Conservation (phyloP, 1,140 invertebrate genomes). For the Caligus rogercresseyi region DNA sequence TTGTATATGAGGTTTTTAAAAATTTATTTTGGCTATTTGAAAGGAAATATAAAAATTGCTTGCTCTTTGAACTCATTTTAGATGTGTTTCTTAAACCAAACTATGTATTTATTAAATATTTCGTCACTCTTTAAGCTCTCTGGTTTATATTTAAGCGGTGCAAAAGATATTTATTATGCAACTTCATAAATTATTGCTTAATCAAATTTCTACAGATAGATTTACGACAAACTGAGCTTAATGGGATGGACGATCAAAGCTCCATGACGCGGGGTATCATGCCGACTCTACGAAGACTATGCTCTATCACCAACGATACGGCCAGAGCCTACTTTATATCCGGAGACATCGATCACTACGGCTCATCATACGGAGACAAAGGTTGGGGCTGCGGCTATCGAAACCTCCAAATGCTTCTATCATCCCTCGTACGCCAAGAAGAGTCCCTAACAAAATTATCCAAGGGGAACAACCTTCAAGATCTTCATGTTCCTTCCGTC, state of each 20-base stretch:
- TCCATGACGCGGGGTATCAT: slow-evolving; percentile 54
- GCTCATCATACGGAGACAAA: slow-evolving; percentile 62
- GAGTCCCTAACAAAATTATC: slow-evolving; percentile 36
- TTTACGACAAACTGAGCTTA: slow-evolving; percentile 48
- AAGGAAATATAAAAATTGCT: too few relatives aligned
- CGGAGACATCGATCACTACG: slow-evolving; percentile 52
- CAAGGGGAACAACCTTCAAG: slow-evolving; percentile 26
- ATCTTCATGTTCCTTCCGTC: slow-evolving; percentile 45
- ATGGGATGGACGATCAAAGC: slow-evolving; percentile 59
- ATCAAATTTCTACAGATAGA: too few relatives aligned
- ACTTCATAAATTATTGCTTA: too few relatives aligned
- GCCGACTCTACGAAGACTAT: slow-evolving; percentile 46
- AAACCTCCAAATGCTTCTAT: slow-evolving; percentile 77
- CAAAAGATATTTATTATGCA: too few relatives aligned
- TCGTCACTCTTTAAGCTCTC: too few relatives aligned
- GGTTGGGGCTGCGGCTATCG: slow-evolving; percentile 80
- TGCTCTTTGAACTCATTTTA: too few relatives aligned
- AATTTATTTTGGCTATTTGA: too few relatives aligned
- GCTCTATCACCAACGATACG: slow-evolving; percentile 45
- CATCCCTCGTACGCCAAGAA: slow-evolving; percentile 50
- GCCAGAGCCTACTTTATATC: slow-evolving; percentile 43
- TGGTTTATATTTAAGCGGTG: too few relatives aligned
- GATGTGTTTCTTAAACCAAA: too few relatives aligned
- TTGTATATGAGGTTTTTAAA: too few relatives aligned
- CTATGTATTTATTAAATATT: too few relatives aligned